Evolutionary conservation across 1,140 invertebrate genomes (phyloP).

Genomic region (Caerostris darwini): DNA sequence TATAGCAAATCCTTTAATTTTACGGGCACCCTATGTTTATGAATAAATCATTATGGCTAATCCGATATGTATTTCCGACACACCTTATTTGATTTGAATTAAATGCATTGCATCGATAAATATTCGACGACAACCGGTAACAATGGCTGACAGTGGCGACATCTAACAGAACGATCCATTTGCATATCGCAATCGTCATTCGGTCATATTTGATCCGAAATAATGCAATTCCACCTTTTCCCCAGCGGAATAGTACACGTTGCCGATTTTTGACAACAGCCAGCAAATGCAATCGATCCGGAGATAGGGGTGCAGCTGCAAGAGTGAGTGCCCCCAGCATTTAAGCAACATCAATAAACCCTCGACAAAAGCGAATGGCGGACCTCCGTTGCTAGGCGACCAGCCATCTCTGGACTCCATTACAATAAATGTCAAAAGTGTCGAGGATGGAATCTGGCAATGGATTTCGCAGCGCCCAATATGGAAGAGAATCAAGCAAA

Average conservation of each 20-base stretch:
- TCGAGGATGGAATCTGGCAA: constrained; percentile 76
- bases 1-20: too few relatives aligned
- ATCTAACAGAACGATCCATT: neutral
- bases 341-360: constrained; percentile 74
- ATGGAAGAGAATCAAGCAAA: constrained; percentile 50
- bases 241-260: neutral
- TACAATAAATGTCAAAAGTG: constrained; percentile 77
- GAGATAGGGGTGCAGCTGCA: constrained; percentile 8
- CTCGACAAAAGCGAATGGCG: constrained; percentile 70
- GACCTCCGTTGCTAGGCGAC: constrained; percentile 74
- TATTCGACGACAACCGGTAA: neutral
- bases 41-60: too few relatives aligned
- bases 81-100: neutral
- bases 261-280: constrained; percentile 2
- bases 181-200: neutral
- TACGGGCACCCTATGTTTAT: too few relatives aligned
- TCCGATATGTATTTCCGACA: too few relatives aligned
- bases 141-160: neutral
- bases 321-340: constrained; percentile 38
- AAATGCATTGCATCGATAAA: neutral
- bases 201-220: neutral
- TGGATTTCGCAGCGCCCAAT: constrained; percentile 65
- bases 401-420: constrained; percentile 73
- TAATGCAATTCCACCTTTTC: constrained; percentile 15
- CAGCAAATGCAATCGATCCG: constrained; percentile 59